Base-by-base conservation (phyloP, 1,140 invertebrate genomes). In the Caenorhabditis remanei region DNA sequence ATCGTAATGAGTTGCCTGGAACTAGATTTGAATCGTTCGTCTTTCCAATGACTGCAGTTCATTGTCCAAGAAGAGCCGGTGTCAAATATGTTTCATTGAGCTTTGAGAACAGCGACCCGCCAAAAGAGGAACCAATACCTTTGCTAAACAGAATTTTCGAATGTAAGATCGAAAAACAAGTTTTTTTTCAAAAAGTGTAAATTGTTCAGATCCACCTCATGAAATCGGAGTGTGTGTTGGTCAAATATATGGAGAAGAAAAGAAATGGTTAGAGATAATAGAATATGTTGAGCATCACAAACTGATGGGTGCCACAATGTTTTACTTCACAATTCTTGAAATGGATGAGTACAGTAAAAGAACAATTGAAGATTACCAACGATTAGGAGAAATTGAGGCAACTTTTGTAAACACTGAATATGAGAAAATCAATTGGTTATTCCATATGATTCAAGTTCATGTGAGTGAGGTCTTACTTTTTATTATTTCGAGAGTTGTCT, bases 41-140 rank as follows among this genome's bases (percentile, higher is more conserved):
- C 24, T 63, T 63, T 32, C 61, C 61, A 63, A 63, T 63, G 61
- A 63, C 61, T 63, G 61, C 61, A 63, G 61, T 63, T 63, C 61
- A 63, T 63, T 63, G 61, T 63, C 61, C 61, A 32, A 63, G 61
- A 40, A 7, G 24, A 40, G 24, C 9, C 1, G 61, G 61, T 7
- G 61, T 14, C 32, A 8, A 63, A 32, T 63, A 63, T 40, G 24
- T 63, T 24, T 63, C 61, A 8, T 63, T 63, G 61, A 32, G 61
- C 32, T 63, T 63, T 14, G 61, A 63, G 11, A 21, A 24, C 5
- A 32, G 32, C 1, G 11, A 4, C 1, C 19, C 7, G n/a, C 61
- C 61, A 0, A 63, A 19, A 32, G 61, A 63, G 14, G 61, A 63
- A 32, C 61, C 24, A 40, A 63, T 63, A 32, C 61, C 61, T 13